Base-by-base conservation (phyloP, 2,113 vertebrate species). In the Prietella phreatophila region DNA sequence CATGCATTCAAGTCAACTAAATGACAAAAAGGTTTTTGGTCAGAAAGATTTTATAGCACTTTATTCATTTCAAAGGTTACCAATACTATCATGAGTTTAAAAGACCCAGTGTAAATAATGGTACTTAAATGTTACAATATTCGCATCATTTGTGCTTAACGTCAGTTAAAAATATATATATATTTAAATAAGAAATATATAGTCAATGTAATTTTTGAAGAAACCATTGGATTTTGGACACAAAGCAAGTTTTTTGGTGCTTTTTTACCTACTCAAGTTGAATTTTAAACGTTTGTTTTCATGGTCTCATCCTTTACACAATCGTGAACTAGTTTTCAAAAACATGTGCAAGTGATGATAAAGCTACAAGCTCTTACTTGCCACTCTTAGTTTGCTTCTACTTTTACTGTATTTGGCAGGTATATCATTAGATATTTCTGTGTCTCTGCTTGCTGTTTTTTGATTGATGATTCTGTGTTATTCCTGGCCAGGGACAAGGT, bases 401-500 rank as follows among this genome's bases (percentile, higher is more conserved):
- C 14, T 75, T 85, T 22, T 65, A 22, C 42, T 86, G 15, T 47
- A 36, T 82, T 85, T 86, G 71, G 53, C 80, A 83, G 8, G 58
- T 84, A 36, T 84, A 60, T 80, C 58, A 86, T 65, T 65, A 75
- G 55, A 55, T 30, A 36, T 84, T 42, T 75, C 86, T 50, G 55
- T 73, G 63, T 85, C 69, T 83, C 61, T 82, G 39, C 76, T 58
- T 47, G 30, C 55, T 90, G 80, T 63, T 55, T 88, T 50, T 58
- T 27, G 85, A 81, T 19, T 53, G n/a, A 69, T 79, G 84, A 30
- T 67, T 39, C 61, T 61, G 50, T 88, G 89, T 25, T 58, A 27
- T 80, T 83, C 50, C 42, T 19, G 69, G 73, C 83, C 84, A 88
- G 85, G 42, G 89, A 92, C 92, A 92, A 93, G 91, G 93, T 92